phyloP scores from a whole-genome alignment of 1,140 invertebrate species.

The Habropoda laboriosa region DNA sequence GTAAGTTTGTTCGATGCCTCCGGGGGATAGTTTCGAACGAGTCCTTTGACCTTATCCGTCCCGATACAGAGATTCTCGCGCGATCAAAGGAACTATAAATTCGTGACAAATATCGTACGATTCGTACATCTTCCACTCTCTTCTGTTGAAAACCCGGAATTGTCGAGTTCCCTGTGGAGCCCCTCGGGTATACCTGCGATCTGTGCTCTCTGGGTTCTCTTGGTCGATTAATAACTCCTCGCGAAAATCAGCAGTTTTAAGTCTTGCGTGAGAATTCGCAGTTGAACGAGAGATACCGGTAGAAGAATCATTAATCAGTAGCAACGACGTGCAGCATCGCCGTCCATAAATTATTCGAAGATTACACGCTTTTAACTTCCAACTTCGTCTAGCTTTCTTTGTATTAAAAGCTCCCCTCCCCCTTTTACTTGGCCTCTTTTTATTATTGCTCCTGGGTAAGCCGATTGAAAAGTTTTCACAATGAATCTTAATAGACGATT shows the following conservation, averaged over 20 bases:
- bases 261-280: background rate
- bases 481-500: slow-evolving; percentile 16
- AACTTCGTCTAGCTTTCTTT: too few species aligned
- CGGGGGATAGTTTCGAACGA: slow-evolving; percentile 37
- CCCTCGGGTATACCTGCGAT: too few species aligned
- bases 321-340: background rate
- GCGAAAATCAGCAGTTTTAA: background rate
- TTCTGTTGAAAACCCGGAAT: too few species aligned
- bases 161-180: background rate
- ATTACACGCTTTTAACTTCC: background rate
- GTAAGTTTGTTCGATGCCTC: slow-evolving; percentile 54
- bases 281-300: background rate
- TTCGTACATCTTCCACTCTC: background rate
- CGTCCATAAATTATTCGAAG: slow-evolving; percentile 3
- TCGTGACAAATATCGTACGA: slow-evolving; percentile 32
- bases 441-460: background rate
- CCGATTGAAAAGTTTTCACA: background rate
- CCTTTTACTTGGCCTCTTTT: background rate
- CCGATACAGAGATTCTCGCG: slow-evolving; percentile 8
- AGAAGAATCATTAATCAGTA: slow-evolving; percentile 4
- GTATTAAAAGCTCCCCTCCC: background rate
- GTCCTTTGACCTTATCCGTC: slow-evolving; percentile 23
- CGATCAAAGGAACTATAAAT: slow-evolving; percentile 41
- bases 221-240: background rate
- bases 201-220: too few species aligned